Evolutionary conservation across 2,888 invertebrate species (phyloP).

Genomic region (Athetis lepigone): DNA sequence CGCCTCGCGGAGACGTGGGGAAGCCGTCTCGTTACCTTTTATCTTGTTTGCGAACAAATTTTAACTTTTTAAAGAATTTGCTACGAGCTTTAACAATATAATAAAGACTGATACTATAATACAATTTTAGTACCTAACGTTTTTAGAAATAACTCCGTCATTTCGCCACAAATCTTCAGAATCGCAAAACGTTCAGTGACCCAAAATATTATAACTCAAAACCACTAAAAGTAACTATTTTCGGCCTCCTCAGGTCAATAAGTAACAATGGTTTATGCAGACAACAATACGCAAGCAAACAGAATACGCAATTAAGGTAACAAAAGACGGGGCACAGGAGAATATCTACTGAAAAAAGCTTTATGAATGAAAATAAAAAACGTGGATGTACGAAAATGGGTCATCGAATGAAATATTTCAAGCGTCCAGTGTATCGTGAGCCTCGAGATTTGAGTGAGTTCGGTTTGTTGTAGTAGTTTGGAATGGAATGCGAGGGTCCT

Average conservation of each 20-base stretch:
- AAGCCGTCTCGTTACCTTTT: slow-evolving; percentile 66
- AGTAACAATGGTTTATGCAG: slow-evolving; percentile 46
- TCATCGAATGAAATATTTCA: slow-evolving; percentile 77
- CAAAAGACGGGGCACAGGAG: slow-evolving; percentile 70
- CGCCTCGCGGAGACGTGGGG: slow-evolving; percentile 65
- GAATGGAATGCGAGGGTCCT: slow-evolving; percentile 35
- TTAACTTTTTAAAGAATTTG: slow-evolving; percentile 70
- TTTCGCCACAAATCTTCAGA: slow-evolving; percentile 4
- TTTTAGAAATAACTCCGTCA: slow-evolving; percentile 6
- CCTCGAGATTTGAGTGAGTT: slow-evolving; percentile 59
- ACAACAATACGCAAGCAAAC: slow-evolving; percentile 55
- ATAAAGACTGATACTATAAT: slow-evolving; percentile 38
- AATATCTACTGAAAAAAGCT: slow-evolving; percentile 71
- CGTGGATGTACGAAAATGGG: slow-evolving; percentile 79
- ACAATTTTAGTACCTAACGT: slow-evolving; percentile 11
- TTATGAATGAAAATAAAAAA: slow-evolving; percentile 72
- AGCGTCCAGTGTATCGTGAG: slow-evolving; percentile 68
- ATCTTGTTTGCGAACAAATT: slow-evolving; percentile 71
- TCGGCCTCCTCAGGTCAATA: slow-evolving; percentile 35
- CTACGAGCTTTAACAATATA: slow-evolving; percentile 51
- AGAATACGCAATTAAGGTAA: slow-evolving; percentile 73
- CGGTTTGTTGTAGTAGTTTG: slow-evolving; percentile 29
- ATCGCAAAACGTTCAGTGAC: slow-evolving; percentile 4
- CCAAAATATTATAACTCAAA: slow-evolving; percentile 12
- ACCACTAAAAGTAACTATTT: slow-evolving; percentile 33